These are phyloP conservation scores for Lasiurus borealis DNA, from an alignment of 2,113 vertebrate genomes.

Conservation along the genomic window DNA sequence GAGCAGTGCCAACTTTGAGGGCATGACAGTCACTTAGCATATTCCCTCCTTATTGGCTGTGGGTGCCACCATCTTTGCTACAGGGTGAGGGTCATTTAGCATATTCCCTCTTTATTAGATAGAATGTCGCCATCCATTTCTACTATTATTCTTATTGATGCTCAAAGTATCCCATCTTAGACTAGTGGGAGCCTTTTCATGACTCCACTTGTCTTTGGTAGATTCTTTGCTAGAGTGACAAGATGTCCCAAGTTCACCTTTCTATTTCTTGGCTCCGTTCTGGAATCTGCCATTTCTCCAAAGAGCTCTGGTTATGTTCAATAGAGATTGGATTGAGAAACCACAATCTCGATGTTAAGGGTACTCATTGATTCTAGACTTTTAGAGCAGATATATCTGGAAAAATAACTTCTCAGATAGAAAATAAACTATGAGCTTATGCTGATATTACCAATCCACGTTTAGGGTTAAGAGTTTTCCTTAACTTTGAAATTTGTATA, in stretches of 20 bases:
- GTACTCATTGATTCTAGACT: background rate
- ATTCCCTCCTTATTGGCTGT: no score
- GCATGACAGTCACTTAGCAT: no score
- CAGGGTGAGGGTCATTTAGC: no score
- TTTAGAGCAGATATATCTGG: background rate
- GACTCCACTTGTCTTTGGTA: background rate
- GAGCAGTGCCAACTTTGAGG: no score
- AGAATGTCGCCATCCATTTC: background rate
- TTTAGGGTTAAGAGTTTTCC: background rate
- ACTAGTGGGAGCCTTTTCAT: background rate
- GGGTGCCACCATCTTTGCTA: no score
- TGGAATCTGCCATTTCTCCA: background rate
- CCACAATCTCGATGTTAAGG: background rate
- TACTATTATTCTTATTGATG: background rate
- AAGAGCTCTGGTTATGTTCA: background rate
- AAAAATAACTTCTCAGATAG: background rate
- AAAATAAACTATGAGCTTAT: slow-evolving; percentile 17
- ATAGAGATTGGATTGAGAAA: background rate
- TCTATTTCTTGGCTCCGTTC: background rate
- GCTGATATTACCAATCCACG: background rate
- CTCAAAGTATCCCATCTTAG: background rate
- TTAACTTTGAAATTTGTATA: slow-evolving; percentile 4
- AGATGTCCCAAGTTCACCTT: background rate
- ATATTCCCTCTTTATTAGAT: no score
- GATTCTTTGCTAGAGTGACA: background rate